These are phyloP conservation scores for Drosophila setifemur DNA, from an alignment of 1,140 invertebrate species.

Conservation along the genomic window DNA sequence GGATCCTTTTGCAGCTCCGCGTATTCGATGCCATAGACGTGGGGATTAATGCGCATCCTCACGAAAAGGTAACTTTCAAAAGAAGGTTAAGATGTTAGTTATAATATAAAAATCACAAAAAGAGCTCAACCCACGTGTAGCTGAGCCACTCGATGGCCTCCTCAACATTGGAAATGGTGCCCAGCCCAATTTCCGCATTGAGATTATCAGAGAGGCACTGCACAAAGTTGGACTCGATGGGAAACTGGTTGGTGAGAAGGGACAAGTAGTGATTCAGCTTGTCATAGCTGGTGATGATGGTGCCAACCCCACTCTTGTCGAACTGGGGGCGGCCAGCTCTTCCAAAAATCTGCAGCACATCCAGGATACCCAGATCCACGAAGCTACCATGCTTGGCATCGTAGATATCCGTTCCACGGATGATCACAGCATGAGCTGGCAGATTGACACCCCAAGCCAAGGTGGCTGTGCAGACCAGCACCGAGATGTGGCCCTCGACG, in stretches of 20 bases:
- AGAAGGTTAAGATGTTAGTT: too few species aligned
- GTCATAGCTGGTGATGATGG: constrained; percentile 96
- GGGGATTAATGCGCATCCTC: constrained; percentile 96
- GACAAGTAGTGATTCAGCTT: constrained; percentile 97
- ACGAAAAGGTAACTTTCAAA: constrained; percentile 91
- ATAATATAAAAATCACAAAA: not conserved
- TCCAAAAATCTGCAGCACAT: constrained; percentile 99
- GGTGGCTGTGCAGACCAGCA: constrained; percentile 98
- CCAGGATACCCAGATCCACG: constrained; percentile 97
- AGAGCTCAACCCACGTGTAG: constrained; percentile 87
- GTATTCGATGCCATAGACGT: constrained; percentile 93
- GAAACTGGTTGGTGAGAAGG: constrained; percentile 97
- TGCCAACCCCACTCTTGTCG: constrained; percentile 95
- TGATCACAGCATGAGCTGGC: constrained; percentile 98
- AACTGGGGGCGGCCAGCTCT: constrained; percentile 98
- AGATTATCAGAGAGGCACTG: constrained; percentile 96
- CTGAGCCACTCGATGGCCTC: constrained; percentile 99
- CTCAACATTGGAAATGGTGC: constrained; percentile 96
- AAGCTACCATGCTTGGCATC: constrained; percentile 97
- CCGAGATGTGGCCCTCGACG: constrained; percentile 93
- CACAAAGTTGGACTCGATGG: constrained; percentile 99
- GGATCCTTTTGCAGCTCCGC: constrained; percentile 90
- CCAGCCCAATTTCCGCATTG: constrained; percentile 97
- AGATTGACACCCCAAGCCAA: constrained; percentile 99
- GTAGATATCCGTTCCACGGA: constrained; percentile 97